Evolutionary conservation across 2,113 vertebrate species (phyloP), one percentile per base, ranked within the genome.

Genomic region (Eretmochelys imbricata): DNA sequence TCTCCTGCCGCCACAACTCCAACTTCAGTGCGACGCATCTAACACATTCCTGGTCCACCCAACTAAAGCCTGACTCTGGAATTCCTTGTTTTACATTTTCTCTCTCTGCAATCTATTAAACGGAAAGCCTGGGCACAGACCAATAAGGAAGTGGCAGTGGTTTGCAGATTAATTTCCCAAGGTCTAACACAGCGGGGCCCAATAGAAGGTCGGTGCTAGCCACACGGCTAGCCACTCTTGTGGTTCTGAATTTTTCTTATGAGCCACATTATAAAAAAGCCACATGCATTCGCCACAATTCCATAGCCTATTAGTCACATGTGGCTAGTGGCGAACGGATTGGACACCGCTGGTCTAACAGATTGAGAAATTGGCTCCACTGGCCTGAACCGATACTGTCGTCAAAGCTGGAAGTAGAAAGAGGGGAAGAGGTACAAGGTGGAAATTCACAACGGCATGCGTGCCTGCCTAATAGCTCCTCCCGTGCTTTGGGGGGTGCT

Each of bases 341-440:
- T 49, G 48, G 48, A 49, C 48, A 49, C 48, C 10, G 7, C 9
- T 49, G 51, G 8, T 24, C 72, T 42, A 4, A 14, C 6, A 16
- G 75, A 25, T 48, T 1, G 42, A 78, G 42, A 78, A 48, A 78
- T 4, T 25, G 22, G 27, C 42, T 78, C 25, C 25, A 27, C 11
- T 46, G 12, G 12, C 22, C 22, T 27, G 85, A 93, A 80, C 83
- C 91, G 12, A 62, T 51, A 81, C 78, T 25, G 27, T 6, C n/a
- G 5, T 14, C 69, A 80, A 72, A 38, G n/a, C 9, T n/a, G 51
- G 72, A 16, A 80, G 89, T 85, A 89, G 29, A 1, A 27, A 2
- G 72, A 35, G 22, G 38, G 6, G 12, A 4, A 35, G 1, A 2
- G 0, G 48, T 29, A 49, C n/a, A 25, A 78, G 81, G 72, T 0